Evolutionary conservation across 2,797 vertebrate species (phyloP).

Genomic region (Knipowitschia caucasica): DNA sequence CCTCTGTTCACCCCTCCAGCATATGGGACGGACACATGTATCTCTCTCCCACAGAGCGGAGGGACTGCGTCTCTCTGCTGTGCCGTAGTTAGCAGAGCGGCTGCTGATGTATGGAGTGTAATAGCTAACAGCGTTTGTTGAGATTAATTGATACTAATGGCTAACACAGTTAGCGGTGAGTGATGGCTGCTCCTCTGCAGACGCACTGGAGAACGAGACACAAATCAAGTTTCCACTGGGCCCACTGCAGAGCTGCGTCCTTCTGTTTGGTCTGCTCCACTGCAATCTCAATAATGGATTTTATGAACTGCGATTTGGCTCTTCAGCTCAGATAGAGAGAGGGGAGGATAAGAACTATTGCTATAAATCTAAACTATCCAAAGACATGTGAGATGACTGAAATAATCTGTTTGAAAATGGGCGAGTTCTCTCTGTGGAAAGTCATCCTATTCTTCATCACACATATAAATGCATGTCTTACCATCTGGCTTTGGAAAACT

Average conservation of each 20-base stretch:
- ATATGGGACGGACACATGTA: conserved; percentile 54
- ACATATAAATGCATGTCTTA: too few relatives aligned
- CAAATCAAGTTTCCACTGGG: conserved; percentile 56
- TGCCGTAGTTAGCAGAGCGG: conserved; percentile 50
- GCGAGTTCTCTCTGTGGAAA: too few relatives aligned
- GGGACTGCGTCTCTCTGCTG: conserved; percentile 14
- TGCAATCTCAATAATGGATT: conserved; percentile 22
- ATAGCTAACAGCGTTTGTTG: conserved; percentile 60
- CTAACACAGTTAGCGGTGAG: conserved; percentile 66
- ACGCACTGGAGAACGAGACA: conserved; percentile 52
- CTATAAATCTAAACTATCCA: neutral
- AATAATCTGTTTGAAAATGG: too few relatives aligned
- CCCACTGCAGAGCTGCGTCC: conserved; percentile 38
- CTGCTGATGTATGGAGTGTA: conserved; percentile 60
- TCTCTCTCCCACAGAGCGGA: conserved; percentile 46
- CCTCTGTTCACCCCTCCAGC: conserved; percentile 33
- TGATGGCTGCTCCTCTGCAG: conserved; percentile 56
- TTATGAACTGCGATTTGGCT: conserved; percentile 22
- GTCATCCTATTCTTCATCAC: too few relatives aligned
- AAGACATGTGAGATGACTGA: too few relatives aligned
- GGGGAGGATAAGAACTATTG: neutral
- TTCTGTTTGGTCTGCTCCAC: conserved; percentile 30
- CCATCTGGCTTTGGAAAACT: too few relatives aligned
- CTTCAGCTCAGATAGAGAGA: neutral
- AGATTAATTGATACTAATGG: conserved; percentile 76